Evolutionary conservation across 1,140 invertebrate species (phyloP), one percentile per base, ranked within the genome.

Genomic region (Nixonia krombeini): DNA sequence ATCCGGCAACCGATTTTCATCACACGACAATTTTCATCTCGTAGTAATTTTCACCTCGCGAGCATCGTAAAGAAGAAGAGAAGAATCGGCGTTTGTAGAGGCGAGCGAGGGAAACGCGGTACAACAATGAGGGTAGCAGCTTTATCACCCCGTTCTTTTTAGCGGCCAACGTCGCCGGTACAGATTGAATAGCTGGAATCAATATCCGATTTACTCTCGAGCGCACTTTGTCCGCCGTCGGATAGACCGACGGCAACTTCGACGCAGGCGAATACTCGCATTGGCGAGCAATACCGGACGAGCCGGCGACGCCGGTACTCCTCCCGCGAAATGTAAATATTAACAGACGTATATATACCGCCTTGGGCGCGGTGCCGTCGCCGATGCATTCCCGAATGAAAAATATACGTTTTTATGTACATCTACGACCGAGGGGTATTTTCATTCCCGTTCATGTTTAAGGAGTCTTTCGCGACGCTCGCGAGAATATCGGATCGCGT

Each of bases 131-230:
- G 62, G 53, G 52, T 53, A 63, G 66, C 58, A 69, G 66, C 53
- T 63, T 69, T 58, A 69, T 69, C 58, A 59, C 53, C 66, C 55
- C 38, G 59, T 64, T 50, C 55, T 70, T 64, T 64, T 70, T 64
- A 64, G 59, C 66, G 61, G 61, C 58, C 58, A 63, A 69, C 59
- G 66, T 56, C 56, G 59, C 59, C 59, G 58, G 58, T 73, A 76
- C 64, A 74, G 72, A 74, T 76, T 76, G 72, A 64, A 70, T 58
- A 56, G 74, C 59, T 70, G 70, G 70, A 76, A 75, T 76, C 74
- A 75, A 76, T 76, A 76, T 63, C 70, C 73, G 73, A 73, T 76
- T 76, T 76, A 74, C 73, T 76, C 70, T 72, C 67, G 57, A 69
- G 66, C 66, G 59, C 66, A 57, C 52, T 61, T 61, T 61, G 46